phyloP scores from a whole-genome alignment of 2,113 vertebrate species.

The Scophthalmus maximus region DNA sequence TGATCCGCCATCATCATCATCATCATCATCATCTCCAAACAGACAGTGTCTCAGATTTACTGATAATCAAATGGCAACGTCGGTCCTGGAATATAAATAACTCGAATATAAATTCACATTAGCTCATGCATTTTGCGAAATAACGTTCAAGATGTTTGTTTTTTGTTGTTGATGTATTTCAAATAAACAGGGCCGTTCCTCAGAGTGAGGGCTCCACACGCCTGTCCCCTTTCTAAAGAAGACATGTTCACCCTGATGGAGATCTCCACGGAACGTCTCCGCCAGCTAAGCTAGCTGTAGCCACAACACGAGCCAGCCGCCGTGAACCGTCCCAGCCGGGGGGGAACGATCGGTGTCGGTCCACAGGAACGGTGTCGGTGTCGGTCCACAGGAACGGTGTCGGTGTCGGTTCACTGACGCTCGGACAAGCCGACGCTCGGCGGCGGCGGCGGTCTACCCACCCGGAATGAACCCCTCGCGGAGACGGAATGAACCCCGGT shows the following conservation, averaged over 20 bases:
- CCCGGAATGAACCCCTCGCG: too few relatives aligned
- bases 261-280: not conserved
- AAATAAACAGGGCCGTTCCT: slow-evolving; percentile 25
- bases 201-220: not conserved
- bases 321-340: not conserved
- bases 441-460: not conserved
- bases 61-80: slow-evolving; percentile 8
- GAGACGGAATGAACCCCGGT: too few relatives aligned
- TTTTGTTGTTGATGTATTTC: not conserved
- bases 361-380: not conserved
- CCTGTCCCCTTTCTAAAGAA: slow-evolving; percentile 32
- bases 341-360: not conserved
- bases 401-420: not conserved
- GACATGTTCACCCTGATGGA: slow-evolving; percentile 9
- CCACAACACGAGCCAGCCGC: not conserved
- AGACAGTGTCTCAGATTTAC: slow-evolving; percentile 3
- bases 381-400: not conserved
- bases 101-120: not conserved
- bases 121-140: not conserved
- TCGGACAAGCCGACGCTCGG: slow-evolving; percentile 14
- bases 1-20: not conserved
- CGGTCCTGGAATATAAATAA: not conserved
- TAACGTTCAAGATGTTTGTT: not conserved
- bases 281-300: not conserved
- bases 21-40: not conserved